A percentile compares a stretch with the other conserved stretches of the same genome.
Conservation (phyloP, 2,113 vertebrate genomes). For the Hippocampus comes region DNA sequence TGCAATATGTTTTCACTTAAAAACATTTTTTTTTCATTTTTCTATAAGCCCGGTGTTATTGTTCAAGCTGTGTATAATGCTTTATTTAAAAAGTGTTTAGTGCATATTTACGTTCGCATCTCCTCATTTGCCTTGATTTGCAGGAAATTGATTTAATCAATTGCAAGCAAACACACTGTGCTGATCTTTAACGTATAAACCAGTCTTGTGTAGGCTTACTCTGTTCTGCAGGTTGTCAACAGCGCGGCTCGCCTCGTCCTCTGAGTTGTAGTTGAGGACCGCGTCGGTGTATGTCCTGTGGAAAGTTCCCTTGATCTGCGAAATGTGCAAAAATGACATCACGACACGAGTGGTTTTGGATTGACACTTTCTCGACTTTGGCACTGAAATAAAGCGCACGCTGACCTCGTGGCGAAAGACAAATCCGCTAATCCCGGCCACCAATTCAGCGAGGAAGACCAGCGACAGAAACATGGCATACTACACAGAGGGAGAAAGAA, state of each 20-base stretch:
- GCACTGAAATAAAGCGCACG: constrained; percentile 1
- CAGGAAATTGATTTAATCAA: not conserved
- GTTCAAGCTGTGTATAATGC: not conserved
- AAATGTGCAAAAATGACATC: constrained; percentile 1
- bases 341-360: not conserved
- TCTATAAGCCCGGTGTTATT: not conserved
- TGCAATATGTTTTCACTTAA: not conserved
- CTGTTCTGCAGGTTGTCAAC: constrained; percentile 91
- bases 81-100: not conserved
- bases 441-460: constrained; percentile 96
- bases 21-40: not conserved
- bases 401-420: constrained; percentile 98
- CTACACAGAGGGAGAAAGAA: constrained; percentile 65
- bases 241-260: constrained; percentile 87
- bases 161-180: not conserved
- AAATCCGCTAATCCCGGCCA: constrained; percentile 98
- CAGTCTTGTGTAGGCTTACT: constrained; percentile 71
- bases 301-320: constrained; percentile 94
- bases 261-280: constrained; percentile 89
- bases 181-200: not conserved
- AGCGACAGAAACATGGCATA: constrained; percentile 99
- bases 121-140: not conserved
- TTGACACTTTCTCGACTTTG: not conserved
- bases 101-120: not conserved
- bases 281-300: constrained; percentile 91